phyloP scores from a whole-genome alignment of 2,797 vertebrate genomes.

The Merluccius polli region DNA sequence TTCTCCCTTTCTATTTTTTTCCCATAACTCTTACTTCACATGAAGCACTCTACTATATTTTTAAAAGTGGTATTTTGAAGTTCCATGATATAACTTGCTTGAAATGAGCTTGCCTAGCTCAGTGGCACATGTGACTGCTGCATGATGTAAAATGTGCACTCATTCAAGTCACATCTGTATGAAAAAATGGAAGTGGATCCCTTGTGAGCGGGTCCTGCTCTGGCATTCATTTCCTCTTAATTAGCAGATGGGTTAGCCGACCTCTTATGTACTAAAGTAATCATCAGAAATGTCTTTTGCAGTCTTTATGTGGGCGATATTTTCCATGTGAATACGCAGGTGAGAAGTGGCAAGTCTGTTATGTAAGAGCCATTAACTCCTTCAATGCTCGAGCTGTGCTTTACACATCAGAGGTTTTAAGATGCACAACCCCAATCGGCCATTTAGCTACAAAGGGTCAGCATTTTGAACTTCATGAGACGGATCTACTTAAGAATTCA shows the following conservation, averaged over 20 bases:
- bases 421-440: neutral
- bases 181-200: neutral
- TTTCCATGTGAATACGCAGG: constrained; percentile 12
- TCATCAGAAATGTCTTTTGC: neutral
- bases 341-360: constrained; percentile 19
- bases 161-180: no score
- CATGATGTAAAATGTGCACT: no score
- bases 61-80: neutral
- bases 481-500: neutral
- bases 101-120: no score
- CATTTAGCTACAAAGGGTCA: neutral
- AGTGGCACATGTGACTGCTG: no score
- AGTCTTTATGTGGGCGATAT: neutral
- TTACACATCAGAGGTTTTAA: neutral
- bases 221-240: neutral
- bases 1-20: neutral
- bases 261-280: neutral
- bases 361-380: constrained; percentile 37
- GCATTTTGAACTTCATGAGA: neutral
- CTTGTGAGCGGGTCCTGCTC: neutral
- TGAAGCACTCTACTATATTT: neutral
- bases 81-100: neutral
- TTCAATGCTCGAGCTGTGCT: neutral
- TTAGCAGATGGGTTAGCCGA: neutral
- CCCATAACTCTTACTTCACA: neutral